Evolutionary conservation across 1,140 invertebrate species (phyloP), one percentile per base, ranked within the genome.

Genomic region (Lepidostoma basale): DNA sequence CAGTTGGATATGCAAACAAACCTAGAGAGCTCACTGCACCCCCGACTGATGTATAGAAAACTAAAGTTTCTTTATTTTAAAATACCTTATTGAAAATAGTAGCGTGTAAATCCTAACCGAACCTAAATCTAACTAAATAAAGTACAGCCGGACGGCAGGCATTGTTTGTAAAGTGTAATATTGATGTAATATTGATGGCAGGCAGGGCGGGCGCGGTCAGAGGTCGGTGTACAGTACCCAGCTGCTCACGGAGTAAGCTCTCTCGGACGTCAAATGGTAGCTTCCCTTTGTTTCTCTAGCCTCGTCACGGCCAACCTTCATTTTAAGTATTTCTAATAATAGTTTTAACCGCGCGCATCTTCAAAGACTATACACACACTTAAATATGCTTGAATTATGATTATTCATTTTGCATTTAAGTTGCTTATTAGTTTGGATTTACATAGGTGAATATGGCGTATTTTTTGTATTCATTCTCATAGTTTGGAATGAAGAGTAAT

Each of bases 131-230:
- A 71, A 71, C 66, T 69, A 72, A 72, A 72, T 72, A 72, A 72
- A 69, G 67, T 67, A 68, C 67, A 45, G 49, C 52, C 59, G 59
- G 44, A 64, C 63, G 60, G 65, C 63, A 39, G 63, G 64, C n/a
- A n/a, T n/a, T 68, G 63, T 73, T 73, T 73, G 71, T 73, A 73
- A 73, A 73, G 71, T 73, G 71, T 73, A 73, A 73, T 73, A 73
- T 73, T 73, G 62, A 56, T 73, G 63, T 73, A 73, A n/a, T 56
- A 68, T 73, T 70, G 71, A 67, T 69, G 67, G 58, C 36, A n/a
- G 42, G 16, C 33, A 25, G 40, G 18, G 40, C 49, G 36, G 47
- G 59, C 58, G 67, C 64, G 67, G 64, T 69, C 58, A 45, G 67
- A 56, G 25, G 49, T 6, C 5, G 30, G 30, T 22, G 33, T 68